Percentiles rank a stretch among this genome's conserved stretches.
phyloP scores from a whole-genome alignment of 2,888 invertebrate species.

The Zootermopsis nevadensis region DNA sequence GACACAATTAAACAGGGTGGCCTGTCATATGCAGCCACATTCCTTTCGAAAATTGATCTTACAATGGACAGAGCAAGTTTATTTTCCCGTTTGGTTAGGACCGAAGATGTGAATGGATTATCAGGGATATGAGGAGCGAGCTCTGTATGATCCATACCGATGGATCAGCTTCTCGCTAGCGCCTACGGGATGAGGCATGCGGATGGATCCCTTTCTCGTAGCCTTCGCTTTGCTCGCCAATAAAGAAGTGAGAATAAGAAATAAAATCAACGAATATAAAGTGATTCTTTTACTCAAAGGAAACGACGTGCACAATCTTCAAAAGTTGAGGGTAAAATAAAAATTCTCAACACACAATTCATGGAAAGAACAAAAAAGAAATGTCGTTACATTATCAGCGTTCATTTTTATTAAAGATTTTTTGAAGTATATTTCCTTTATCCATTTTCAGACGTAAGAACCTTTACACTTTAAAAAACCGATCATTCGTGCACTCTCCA shows the following conservation, averaged over 20 bases:
- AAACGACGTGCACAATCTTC: neutral
- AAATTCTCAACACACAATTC: neutral
- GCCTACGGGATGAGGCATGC: neutral
- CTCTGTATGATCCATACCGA: neutral
- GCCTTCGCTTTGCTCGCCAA: neutral
- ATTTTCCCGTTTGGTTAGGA: too few species aligned
- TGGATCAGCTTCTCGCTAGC: neutral
- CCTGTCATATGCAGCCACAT: too few species aligned
- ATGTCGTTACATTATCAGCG: constrained; percentile 1
- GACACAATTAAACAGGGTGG: too few species aligned
- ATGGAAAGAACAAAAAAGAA: neutral
- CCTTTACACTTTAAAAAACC: neutral
- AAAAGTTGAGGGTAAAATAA: neutral
- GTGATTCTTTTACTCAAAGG: neutral
- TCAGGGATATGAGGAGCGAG: too few species aligned
- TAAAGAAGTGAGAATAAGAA: neutral
- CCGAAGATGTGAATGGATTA: too few species aligned
- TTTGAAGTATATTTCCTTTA: neutral
- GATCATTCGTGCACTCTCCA: neutral
- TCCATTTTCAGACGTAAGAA: neutral
- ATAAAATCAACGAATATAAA: neutral
- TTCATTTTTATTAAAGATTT: constrained; percentile 4
- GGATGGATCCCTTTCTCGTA: neutral
- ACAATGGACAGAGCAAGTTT: too few species aligned
- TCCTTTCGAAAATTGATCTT: too few species aligned